Percentiles rank a stretch among this genome's conserved stretches.
phyloP scores from a whole-genome alignment of 2,888 invertebrate genomes.

The Pegoplata infirma region DNA sequence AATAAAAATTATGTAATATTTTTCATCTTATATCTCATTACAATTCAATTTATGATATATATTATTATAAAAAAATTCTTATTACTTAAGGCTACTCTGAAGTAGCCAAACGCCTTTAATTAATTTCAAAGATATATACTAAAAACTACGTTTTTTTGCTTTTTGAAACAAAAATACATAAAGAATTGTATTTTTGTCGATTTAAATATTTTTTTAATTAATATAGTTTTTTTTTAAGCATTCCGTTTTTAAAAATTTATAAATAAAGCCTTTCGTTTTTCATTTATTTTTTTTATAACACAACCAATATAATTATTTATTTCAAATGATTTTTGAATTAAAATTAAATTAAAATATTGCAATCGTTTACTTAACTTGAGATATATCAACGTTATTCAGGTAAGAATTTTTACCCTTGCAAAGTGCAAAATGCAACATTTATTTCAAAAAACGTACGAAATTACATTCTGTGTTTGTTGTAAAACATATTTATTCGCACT shows the following conservation, averaged over 20 bases:
- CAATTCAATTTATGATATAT: conserved; percentile 3
- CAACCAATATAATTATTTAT: conserved; percentile 26
- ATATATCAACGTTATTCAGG: no score
- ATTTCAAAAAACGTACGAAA: no score
- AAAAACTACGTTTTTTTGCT: conserved; percentile 16
- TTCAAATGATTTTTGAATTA: not conserved
- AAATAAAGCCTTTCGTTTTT: conserved; percentile 36
- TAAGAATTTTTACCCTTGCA: no score
- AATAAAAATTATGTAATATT: conserved; percentile 7
- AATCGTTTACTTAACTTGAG: conserved; percentile 13
- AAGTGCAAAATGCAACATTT: no score
- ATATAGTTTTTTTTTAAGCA: not conserved
- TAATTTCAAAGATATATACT: not conserved
- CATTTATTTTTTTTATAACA: conserved; percentile 17
- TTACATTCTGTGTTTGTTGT: no score
- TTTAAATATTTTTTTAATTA: not conserved
- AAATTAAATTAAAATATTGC: conserved; percentile 28
- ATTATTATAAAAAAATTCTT: no score
- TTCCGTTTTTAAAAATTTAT: conserved; percentile 6
- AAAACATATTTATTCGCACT: no score
- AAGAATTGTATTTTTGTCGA: not conserved
- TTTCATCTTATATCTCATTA: conserved; percentile 10
- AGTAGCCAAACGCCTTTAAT: not conserved
- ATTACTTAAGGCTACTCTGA: no score
- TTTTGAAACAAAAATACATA: not conserved